Evolutionary conservation across 2,797 vertebrate genomes (phyloP), one percentile per base, ranked within the genome.

Genomic region (Nyctalus aviator): DNA sequence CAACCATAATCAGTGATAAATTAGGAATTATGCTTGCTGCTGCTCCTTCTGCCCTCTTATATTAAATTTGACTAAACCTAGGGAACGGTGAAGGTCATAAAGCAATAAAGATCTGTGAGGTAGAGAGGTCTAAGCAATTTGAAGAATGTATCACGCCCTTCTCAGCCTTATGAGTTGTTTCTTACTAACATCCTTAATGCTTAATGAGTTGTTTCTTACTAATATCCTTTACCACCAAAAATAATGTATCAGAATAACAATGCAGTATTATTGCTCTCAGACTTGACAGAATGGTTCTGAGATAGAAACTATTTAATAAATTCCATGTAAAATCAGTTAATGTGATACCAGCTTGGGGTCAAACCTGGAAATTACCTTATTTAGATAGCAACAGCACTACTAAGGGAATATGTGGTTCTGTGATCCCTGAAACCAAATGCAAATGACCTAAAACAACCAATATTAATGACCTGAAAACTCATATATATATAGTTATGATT

Each of bases 361-460:
- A 69, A 89, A 89, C 14, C 30, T 81, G 87, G 79, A 71, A 79
- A 46, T 71, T 79, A 81, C 41, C 21, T 89, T 75, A 75, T 10
- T n/a, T 79, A 57, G 37, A 79, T 6, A 79, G 64, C n/a, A 71
- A 71, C 7, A 57, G 50, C 37, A 35, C 37, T 57, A 27, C 13
- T 79, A 79, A 79, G 15, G 30, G 15, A 41, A 46, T 35, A 37
- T 46, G 35, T 71, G 64, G 3, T 71, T 89, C 87, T 57, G 0
- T 79, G 30, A 69, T 30, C 21, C 27, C 35, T 57, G 37, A 79
- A 57, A 35, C 20, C 12, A 32, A 18, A 71, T 25, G 76, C 21
- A 57, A 79, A 9, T 21, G 11, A 46, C 57, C 35, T 27, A 62
- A 95, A 83, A 93, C 6, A 72, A 62, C 69, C 69, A 76, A n/a